Evolutionary conservation across 2,113 vertebrate genomes (phyloP).

Genomic region (Sturnus vulgaris): DNA sequence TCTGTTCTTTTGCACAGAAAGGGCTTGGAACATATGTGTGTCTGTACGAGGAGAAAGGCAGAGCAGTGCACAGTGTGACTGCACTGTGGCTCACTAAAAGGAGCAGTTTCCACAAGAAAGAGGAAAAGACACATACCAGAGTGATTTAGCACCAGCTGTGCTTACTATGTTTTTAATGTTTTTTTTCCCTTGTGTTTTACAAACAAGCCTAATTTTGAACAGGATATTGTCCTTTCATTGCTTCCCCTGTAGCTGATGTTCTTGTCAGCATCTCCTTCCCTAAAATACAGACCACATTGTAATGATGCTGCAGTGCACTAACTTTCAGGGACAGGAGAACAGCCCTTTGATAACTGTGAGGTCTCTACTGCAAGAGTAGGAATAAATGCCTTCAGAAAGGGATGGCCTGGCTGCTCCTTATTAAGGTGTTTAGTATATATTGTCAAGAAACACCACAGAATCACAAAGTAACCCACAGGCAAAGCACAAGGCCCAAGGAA

Average conservation of each 20-base stretch:
- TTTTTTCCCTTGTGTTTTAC: not conserved
- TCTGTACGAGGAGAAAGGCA: not conserved
- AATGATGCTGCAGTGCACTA: not conserved
- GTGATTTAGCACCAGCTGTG: not conserved
- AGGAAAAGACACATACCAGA: not conserved
- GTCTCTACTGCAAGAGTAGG: not conserved
- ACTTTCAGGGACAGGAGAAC: not conserved
- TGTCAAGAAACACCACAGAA: not conserved
- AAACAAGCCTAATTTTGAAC: not conserved
- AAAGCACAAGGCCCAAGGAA: not conserved
- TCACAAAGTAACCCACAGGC: accelerated
- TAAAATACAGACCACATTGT: not conserved
- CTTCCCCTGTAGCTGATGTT: not conserved
- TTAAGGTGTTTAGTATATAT: not conserved
- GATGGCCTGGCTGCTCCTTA: not conserved
- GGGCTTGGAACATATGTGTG: accelerated
- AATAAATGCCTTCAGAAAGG: not conserved
- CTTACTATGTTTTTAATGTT: not conserved
- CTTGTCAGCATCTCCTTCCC: not conserved
- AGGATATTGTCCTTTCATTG: not conserved
- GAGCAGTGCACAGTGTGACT: not conserved
- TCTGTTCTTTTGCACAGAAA: not conserved
- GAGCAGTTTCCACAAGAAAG: not conserved
- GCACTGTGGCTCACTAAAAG: not conserved
- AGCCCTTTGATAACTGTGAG: not conserved